Conservation (phyloP, 2,888 invertebrate genomes). For the Eledona agricola region DNA sequence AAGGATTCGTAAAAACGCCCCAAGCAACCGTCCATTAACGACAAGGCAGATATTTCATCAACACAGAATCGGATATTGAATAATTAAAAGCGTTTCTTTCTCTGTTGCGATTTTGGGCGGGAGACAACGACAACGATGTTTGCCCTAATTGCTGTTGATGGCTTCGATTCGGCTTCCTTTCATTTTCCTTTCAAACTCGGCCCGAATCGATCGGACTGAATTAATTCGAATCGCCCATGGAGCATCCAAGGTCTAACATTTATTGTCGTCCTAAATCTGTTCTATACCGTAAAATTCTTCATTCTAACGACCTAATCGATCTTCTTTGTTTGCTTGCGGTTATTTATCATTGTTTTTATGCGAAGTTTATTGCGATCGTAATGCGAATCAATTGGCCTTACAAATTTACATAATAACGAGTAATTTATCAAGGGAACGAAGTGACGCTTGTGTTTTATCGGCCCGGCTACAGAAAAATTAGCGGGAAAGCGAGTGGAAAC, state of each 20-base stretch:
- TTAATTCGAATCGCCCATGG: background rate
- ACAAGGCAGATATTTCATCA: no score
- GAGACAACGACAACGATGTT: no score
- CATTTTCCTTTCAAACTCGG: no score
- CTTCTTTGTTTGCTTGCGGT: background rate
- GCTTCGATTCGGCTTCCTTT: no score
- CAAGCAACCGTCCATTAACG: no score
- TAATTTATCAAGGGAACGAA: background rate
- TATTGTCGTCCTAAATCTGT: slow-evolving; percentile 1
- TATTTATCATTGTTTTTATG: slow-evolving; percentile 3
- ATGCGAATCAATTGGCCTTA: background rate
- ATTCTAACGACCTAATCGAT: slow-evolving; percentile 1
- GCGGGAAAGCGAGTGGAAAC: slow-evolving; percentile 4
- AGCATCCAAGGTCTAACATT: background rate
- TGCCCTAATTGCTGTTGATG: no score
- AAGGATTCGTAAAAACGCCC: no score
- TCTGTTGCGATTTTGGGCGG: no score
- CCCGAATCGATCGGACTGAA: no score
- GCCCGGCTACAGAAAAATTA: slow-evolving; percentile 1
- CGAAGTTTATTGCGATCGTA: background rate
- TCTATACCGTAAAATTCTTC: background rate
- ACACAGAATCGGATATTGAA: no score
- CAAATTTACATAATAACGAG: slow-evolving; percentile 1
- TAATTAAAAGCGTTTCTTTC: no score
- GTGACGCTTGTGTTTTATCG: background rate